Percentiles rank a stretch among this genome's conserved stretches.
Evolutionary conservation across 2,113 vertebrate genomes (phyloP).

Genomic region (Lampris incognitus): DNA sequence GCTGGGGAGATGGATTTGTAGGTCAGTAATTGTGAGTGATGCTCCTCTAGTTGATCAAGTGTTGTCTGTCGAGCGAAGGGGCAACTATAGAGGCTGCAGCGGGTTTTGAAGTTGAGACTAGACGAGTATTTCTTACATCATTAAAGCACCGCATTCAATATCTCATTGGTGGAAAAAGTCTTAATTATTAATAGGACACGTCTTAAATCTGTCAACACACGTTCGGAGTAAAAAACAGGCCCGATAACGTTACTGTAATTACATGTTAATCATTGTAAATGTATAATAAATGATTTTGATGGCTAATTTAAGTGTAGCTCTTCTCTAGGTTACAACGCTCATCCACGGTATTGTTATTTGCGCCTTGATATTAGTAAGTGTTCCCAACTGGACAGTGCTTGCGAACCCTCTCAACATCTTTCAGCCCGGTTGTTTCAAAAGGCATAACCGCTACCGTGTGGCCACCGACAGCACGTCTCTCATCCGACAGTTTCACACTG

Average conservation of each 20-base stretch:
- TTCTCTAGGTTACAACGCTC: slow-evolving; percentile 39
- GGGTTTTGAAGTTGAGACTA: slow-evolving; percentile 31
- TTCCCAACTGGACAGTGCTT: slow-evolving; percentile 52
- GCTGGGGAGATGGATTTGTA: slow-evolving; percentile 47
- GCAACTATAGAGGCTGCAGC: slow-evolving; percentile 31
- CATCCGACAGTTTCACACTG: slow-evolving; percentile 13
- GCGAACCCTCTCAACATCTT: slow-evolving; percentile 45
- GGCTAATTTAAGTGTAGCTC: slow-evolving; percentile 47
- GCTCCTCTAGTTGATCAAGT: slow-evolving; percentile 52
- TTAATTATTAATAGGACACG: slow-evolving; percentile 29
- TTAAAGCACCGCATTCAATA: slow-evolving; percentile 26
- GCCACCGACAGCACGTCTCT: slow-evolving; percentile 58
- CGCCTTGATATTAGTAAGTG: slow-evolving; percentile 48
- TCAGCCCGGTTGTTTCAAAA: slow-evolving; percentile 19
- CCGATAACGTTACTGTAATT: slow-evolving; percentile 41
- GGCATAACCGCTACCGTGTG: slow-evolving; percentile 48
- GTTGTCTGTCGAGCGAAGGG: slow-evolving; percentile 43
- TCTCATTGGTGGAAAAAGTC: slow-evolving; percentile 32
- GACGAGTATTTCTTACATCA: slow-evolving; percentile 44
- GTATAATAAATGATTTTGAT: slow-evolving; percentile 43
- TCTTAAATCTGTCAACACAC: slow-evolving; percentile 31
- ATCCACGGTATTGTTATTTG: slow-evolving; percentile 30
- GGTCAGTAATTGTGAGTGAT: slow-evolving; percentile 43
- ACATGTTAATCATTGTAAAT: slow-evolving; percentile 52
- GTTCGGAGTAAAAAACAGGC: slow-evolving; percentile 25